Evolutionary conservation across 2,113 vertebrate genomes (phyloP).

Genomic region (Daphoenositta chrysoptera): DNA sequence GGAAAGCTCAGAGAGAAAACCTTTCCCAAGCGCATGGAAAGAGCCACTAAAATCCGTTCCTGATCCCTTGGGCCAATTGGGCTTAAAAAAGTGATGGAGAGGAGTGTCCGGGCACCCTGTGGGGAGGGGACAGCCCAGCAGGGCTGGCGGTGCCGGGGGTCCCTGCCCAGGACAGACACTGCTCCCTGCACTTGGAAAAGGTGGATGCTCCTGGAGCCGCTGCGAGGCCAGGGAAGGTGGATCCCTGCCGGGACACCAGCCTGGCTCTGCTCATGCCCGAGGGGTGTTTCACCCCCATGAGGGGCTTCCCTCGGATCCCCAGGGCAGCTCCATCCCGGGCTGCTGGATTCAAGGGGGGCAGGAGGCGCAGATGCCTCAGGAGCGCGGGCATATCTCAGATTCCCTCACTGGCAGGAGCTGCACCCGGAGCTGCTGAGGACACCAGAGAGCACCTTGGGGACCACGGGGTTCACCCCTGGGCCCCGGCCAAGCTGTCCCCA

Average conservation of each 20-base stretch:
- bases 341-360: neutral
- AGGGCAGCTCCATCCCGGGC: neutral
- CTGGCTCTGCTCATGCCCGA: neutral
- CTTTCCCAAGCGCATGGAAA: neutral
- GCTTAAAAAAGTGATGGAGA: neutral
- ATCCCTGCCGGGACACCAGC: neutral
- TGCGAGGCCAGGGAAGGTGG: neutral
- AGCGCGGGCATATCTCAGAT: rapidly evolving
- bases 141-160: rapidly evolving
- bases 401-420: neutral
- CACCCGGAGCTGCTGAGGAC: neutral
- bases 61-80: neutral
- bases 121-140: neutral
- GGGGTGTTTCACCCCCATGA: neutral
- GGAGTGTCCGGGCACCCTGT: neutral
- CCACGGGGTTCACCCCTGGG: too few species aligned
- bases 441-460: neutral
- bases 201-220: rapidly evolving
- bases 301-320: neutral
- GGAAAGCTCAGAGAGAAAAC: neutral
- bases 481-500: neutral
- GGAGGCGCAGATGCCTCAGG: neutral
- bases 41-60: neutral
- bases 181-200: neutral
- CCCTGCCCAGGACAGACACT: rapidly evolving